Conservation (phyloP, 2,888 invertebrate genomes). For the Netelia fuscicornis region DNA sequence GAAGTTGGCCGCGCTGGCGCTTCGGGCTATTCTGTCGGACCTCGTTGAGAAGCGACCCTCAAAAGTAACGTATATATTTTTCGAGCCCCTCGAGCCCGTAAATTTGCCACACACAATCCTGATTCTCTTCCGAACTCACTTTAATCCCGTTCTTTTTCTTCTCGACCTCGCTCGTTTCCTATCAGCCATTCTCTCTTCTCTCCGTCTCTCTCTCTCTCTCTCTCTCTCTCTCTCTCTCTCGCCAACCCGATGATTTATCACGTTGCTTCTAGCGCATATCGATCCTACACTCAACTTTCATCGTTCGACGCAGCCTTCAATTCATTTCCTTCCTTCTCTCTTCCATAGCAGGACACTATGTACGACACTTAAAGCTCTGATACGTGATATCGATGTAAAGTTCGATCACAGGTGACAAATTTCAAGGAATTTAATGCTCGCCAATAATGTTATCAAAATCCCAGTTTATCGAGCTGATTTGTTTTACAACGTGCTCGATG, state of each 20-base stretch:
- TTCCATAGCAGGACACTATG: background rate
- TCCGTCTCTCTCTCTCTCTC: background rate
- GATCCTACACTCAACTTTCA: constrained; percentile 33
- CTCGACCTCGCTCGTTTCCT: constrained; percentile 36
- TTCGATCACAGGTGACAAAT: no score
- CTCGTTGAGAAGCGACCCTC: constrained; percentile 10
- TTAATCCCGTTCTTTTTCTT: constrained; percentile 61
- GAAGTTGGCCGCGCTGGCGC: background rate
- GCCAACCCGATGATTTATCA: constrained; percentile 60
- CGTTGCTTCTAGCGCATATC: constrained; percentile 52
- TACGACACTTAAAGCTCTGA: no score
- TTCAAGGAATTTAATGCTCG: no score
- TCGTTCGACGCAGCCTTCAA: constrained; percentile 44
- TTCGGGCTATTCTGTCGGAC: background rate
- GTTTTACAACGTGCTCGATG: no score
- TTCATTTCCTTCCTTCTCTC: constrained; percentile 28
- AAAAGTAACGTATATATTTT: constrained; percentile 40
- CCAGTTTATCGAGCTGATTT: no score
- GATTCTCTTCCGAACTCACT: constrained; percentile 56
- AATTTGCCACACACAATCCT: constrained; percentile 56
- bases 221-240: constrained; percentile 27
- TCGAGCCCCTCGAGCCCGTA: constrained; percentile 42
- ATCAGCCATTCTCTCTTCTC: constrained; percentile 12
- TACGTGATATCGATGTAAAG: no score
- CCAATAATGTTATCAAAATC: no score